Conservation (phyloP, 1,140 invertebrate genomes). For the Lepidurus apus region DNA sequence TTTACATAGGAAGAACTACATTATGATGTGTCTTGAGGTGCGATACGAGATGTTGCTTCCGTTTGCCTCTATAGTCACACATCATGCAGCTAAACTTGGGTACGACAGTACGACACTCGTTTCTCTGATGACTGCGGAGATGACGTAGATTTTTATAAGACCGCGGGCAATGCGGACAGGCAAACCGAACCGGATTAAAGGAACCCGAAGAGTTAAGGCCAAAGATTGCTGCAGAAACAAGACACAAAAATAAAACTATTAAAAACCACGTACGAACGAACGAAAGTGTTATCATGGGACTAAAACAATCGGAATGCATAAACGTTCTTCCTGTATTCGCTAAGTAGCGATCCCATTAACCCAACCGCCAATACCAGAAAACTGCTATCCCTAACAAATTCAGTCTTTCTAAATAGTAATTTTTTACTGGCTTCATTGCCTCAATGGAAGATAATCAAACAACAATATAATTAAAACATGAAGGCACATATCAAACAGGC, state of each 20-base stretch:
- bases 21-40: neutral
- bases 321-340: neutral
- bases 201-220: neutral
- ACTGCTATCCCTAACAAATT: neutral
- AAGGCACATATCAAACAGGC: too few species aligned
- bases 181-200: constrained; percentile 7
- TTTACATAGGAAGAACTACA: neutral
- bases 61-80: neutral
- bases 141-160: constrained; percentile 10
- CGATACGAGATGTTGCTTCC: neutral
- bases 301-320: too few species aligned
- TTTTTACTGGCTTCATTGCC: neutral
- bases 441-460: too few species aligned
- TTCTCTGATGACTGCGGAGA: constrained; percentile 1
- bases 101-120: neutral
- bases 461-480: too few species aligned
- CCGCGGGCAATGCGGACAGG: neutral
- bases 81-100: constrained; percentile 5
- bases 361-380: neutral
- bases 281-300: neutral
- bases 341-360: neutral
- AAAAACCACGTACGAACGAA: neutral
- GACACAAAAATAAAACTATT: neutral
- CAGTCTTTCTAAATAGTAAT: neutral
- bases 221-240: neutral